Evolutionary conservation across 2,888 invertebrate species (phyloP).

Genomic region (Clunio marinus): DNA sequence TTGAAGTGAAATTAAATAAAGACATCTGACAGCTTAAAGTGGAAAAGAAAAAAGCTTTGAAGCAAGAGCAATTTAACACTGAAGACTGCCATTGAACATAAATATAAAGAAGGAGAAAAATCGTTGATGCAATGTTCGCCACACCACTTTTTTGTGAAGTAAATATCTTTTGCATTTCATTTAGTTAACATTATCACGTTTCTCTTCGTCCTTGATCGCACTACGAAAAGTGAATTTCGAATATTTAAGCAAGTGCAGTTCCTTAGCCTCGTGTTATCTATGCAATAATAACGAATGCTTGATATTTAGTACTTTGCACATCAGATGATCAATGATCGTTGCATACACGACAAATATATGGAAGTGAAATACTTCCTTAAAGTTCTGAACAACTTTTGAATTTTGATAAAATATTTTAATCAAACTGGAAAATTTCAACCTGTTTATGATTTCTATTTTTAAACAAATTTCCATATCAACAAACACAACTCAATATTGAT

Average conservation of each 20-base stretch:
- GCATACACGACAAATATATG: too few species aligned
- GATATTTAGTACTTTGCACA: too few species aligned
- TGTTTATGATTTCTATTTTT: too few species aligned
- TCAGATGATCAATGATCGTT: too few species aligned
- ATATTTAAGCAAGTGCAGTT: neutral
- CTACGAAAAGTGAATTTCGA: neutral
- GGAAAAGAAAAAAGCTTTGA: neutral
- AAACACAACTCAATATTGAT: too few species aligned
- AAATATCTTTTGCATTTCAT: neutral
- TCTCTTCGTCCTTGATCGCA: conserved; percentile 4
- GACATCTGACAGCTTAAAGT: too few species aligned
- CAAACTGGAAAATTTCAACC: too few species aligned
- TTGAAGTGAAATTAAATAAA: neutral
- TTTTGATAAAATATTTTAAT: too few species aligned
- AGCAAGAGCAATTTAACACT: neutral
- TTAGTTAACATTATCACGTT: neutral
- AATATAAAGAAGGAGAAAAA: neutral
- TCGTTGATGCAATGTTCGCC: conserved; percentile 8
- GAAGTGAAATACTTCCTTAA: too few species aligned
- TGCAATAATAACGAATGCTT: too few species aligned
- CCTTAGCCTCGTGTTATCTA: neutral
- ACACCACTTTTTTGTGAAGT: conserved; percentile 11
- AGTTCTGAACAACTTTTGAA: too few species aligned
- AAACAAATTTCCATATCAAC: too few species aligned
- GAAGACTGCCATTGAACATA: neutral